Conservation (phyloP, 92 coral and sea anemone species). For the Parazoanthus darwini region DNA sequence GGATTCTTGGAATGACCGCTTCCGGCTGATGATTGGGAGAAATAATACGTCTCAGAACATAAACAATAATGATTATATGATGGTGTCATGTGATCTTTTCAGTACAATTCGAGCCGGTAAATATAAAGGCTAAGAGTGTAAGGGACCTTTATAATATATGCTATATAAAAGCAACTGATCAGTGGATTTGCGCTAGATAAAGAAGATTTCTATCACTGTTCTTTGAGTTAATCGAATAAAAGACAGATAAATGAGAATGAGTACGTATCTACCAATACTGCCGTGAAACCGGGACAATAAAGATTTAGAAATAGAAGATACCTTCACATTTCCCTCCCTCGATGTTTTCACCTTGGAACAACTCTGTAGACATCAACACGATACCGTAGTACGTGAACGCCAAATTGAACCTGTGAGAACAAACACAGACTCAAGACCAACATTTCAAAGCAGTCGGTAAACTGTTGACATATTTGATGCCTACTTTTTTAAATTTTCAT, state of each 20-base stretch:
- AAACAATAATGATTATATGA: neutral
- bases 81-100: too few species aligned
- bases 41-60: neutral
- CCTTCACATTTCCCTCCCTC: slow-evolving; percentile 78
- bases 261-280: neutral
- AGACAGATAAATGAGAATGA: too few species aligned
- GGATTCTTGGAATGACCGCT: slow-evolving; percentile 63
- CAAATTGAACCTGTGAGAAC: slow-evolving; percentile 66
- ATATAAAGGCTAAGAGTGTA: too few species aligned
- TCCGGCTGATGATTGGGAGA: slow-evolving; percentile 47
- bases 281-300: neutral
- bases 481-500: too few species aligned
- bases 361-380: slow-evolving; percentile 84
- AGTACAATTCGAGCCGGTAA: too few species aligned
- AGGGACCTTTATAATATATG: too few species aligned
- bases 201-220: neutral
- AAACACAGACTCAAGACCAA: neutral
- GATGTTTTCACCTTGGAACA: slow-evolving; percentile 69
- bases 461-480: too few species aligned
- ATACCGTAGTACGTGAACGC: slow-evolving; percentile 90
- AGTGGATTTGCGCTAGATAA: too few species aligned
- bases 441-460: neutral
- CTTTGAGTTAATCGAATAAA: too few species aligned
- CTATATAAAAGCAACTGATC: too few species aligned
- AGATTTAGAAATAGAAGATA: neutral